Conservation (phyloP, 2,113 vertebrate species). For the Carollia perspicillata region DNA sequence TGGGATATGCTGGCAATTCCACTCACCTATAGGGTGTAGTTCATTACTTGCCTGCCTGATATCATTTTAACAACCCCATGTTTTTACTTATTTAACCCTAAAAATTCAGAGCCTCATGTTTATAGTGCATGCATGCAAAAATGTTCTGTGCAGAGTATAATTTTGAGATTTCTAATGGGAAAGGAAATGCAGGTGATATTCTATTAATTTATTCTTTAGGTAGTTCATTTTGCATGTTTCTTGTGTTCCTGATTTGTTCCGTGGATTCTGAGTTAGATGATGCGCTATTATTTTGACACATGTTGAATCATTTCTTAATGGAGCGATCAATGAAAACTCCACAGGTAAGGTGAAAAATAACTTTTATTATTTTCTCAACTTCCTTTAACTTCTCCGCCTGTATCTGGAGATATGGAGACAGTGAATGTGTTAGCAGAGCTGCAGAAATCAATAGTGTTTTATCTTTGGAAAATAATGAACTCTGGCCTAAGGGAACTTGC, state of each 20-base stretch:
- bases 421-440: neutral
- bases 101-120: neutral
- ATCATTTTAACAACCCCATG: neutral
- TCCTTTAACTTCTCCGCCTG: neutral
- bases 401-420: neutral
- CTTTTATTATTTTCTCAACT: neutral
- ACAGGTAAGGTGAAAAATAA: neutral
- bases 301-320: neutral
- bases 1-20: neutral
- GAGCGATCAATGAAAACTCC: neutral
- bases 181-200: neutral
- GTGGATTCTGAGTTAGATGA: neutral
- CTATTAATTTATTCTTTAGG: neutral
- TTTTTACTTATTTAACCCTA: neutral
- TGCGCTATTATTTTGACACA: neutral
- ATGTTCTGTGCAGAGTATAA: neutral
- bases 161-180: neutral
- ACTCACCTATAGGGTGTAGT: neutral
- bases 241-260: neutral
- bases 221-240: neutral
- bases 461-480: constrained; percentile 21
- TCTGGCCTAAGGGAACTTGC: neutral
- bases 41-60: neutral
- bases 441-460: constrained; percentile 44
- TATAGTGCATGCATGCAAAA: neutral